phyloP scores from a whole-genome alignment of 1,140 invertebrate genomes.

The Drosophila chauvacae region DNA sequence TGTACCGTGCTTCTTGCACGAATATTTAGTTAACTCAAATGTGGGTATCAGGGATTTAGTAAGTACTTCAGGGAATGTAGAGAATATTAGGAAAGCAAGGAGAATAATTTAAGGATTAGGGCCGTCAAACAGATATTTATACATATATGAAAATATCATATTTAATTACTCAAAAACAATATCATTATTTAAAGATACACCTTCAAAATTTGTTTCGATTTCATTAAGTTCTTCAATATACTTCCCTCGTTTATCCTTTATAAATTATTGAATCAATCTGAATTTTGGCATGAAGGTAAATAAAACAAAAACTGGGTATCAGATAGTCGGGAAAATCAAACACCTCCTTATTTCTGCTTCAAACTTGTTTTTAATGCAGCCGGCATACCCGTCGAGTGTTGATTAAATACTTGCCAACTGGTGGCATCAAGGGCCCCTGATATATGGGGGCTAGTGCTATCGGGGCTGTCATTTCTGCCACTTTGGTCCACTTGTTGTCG shows the following conservation, averaged over 20 bases:
- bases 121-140: no score
- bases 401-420: constrained; percentile 68
- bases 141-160: neutral
- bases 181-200: no score
- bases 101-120: neutral
- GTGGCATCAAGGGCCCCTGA: constrained; percentile 31
- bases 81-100: neutral
- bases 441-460: constrained; percentile 40
- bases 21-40: neutral
- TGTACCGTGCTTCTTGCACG: constrained; percentile 3
- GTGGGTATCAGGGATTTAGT: neutral
- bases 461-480: constrained; percentile 27
- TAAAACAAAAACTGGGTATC: neutral
- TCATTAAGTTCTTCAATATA: neutral
- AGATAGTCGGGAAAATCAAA: neutral
- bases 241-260: no score
- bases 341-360: neutral
- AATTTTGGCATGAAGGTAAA: neutral
- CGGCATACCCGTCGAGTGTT: constrained; percentile 47
- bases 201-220: neutral
- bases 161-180: neutral
- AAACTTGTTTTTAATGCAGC: constrained; percentile 20
- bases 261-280: neutral
- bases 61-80: neutral
- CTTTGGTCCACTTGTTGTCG: constrained; percentile 37